These are phyloP conservation scores for Cephus pulcher DNA, from an alignment of 2,888 invertebrate genomes.

Conservation along the genomic window DNA sequence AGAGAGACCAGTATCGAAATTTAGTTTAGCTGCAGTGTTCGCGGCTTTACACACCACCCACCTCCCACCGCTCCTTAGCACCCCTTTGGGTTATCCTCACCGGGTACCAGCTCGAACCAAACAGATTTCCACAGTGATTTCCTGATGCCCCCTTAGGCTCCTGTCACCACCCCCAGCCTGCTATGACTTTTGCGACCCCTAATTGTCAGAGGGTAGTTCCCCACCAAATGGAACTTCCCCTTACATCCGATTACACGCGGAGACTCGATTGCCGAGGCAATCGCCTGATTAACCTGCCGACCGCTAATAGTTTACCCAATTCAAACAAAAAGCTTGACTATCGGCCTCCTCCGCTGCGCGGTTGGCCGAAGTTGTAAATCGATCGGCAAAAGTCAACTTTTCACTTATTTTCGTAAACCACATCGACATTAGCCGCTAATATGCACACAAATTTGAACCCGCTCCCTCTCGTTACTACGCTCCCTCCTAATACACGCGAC, in stretches of 20 bases:
- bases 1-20: neutral
- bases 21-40: neutral
- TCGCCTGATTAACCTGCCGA: neutral
- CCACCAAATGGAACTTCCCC: neutral
- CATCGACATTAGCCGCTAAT: neutral
- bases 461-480: neutral
- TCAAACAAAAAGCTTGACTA: neutral
- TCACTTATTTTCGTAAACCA: neutral
- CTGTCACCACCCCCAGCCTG: too few relatives aligned
- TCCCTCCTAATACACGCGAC: neutral
- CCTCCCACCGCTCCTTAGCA: neutral
- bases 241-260: neutral
- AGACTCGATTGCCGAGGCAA: neutral
- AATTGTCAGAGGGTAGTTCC: neutral
- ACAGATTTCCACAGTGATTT: neutral
- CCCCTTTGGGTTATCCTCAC: neutral
- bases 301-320: neutral
- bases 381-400: neutral
- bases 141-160: too few relatives aligned
- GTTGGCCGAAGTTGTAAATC: neutral
- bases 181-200: neutral
- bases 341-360: neutral
- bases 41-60: neutral
- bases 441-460: neutral
- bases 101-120: neutral